Evolutionary conservation across 2,797 vertebrate species (phyloP).

Genomic region (Leptodactylus fallax): DNA sequence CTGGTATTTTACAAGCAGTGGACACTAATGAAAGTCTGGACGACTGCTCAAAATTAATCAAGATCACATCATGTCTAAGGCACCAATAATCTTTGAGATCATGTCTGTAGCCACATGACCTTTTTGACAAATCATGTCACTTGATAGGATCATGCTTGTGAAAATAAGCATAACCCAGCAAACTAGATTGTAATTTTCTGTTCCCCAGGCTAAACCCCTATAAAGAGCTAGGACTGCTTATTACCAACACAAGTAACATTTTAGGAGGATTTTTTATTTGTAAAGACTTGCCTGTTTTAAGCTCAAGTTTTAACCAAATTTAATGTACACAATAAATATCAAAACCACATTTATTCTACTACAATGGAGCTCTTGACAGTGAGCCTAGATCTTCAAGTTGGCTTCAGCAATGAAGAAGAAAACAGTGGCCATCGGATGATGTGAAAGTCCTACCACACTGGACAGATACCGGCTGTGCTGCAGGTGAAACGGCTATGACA

Average conservation of each 20-base stretch:
- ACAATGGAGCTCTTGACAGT: not conserved
- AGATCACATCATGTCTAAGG: not conserved
- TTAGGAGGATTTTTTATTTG: conserved; percentile 4
- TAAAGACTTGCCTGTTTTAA: conserved; percentile 7
- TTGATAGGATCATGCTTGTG: not conserved
- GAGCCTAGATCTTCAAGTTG: not conserved
- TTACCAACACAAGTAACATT: not conserved
- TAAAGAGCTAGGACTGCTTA: conserved; percentile 18
- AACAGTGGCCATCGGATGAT: conserved; percentile 15
- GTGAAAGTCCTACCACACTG: not conserved
- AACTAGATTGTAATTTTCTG: not conserved
- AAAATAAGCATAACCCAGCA: not conserved
- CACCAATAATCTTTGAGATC: not conserved
- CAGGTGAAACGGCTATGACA: conserved; percentile 65
- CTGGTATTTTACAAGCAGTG: conserved; percentile 41
- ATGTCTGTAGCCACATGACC: not conserved
- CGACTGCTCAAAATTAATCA: not conserved
- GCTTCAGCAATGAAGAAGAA: conserved; percentile 18
- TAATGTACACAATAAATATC: conserved; percentile 27
- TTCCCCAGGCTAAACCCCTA: not conserved
- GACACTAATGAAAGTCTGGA: not conserved
- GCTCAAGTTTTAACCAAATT: conserved; percentile 36
- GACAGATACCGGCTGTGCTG: conserved; percentile 28
- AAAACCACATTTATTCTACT: conserved; percentile 41
- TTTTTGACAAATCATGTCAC: conserved; percentile 10